These are phyloP conservation scores for Carassius auratus DNA, from an alignment of 2,113 vertebrate species.

Conservation along the genomic window DNA sequence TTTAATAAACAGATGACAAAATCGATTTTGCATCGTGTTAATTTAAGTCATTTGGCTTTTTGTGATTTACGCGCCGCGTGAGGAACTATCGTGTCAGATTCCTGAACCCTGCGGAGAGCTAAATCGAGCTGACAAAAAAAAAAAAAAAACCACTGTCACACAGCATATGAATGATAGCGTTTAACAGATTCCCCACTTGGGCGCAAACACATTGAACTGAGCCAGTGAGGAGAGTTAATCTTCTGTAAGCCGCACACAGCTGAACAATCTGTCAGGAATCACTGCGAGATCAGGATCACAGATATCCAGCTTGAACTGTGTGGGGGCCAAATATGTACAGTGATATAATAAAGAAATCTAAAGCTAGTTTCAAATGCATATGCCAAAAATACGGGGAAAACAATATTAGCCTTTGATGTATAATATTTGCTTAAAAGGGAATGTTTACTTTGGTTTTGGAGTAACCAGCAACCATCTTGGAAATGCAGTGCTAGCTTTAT, in stretches of 20 bases:
- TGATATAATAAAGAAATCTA: neutral
- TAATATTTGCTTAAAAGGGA: neutral
- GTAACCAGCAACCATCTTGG: neutral
- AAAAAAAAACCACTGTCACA: slow-evolving; percentile 32
- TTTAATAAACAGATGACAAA: slow-evolving; percentile 35
- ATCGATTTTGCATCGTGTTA: neutral
- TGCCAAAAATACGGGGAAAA: neutral
- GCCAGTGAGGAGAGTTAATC: slow-evolving; percentile 50
- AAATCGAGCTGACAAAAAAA: slow-evolving; percentile 41
- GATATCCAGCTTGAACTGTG: neutral
- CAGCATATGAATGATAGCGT: slow-evolving; percentile 42
- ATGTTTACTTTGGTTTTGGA: neutral
- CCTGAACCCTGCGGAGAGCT: slow-evolving; percentile 8
- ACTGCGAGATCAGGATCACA: neutral
- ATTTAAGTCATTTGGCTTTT: neutral
- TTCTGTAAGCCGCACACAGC: slow-evolving; percentile 38
- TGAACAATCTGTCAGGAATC: slow-evolving; percentile 44
- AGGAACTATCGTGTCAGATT: slow-evolving; percentile 13
- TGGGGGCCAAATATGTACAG: neutral
- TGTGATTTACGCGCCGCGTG: slow-evolving; percentile 18
- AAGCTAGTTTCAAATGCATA: neutral
- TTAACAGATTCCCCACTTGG: slow-evolving; percentile 39
- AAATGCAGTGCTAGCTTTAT: neutral
- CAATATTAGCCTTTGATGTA: neutral
- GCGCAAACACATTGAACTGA: slow-evolving; percentile 49